Conservation (phyloP, 2,888 invertebrate genomes). For the Operophtera brumata region DNA sequence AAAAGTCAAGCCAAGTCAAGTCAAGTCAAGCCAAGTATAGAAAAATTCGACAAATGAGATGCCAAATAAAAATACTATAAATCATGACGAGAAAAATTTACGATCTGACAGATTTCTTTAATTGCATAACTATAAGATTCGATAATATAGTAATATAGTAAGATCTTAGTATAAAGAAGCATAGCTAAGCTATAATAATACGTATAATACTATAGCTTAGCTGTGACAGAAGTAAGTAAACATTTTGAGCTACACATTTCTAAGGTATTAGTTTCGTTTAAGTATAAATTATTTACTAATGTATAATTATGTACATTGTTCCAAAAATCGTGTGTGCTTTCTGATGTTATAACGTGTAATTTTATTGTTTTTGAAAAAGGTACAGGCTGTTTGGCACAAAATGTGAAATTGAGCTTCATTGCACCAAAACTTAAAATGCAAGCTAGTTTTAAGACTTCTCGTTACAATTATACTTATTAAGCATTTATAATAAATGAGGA, state of each 20-base stretch:
- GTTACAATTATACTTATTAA: slow-evolving; percentile 25
- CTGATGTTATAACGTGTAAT: slow-evolving; percentile 34
- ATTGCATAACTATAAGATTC: slow-evolving; percentile 50
- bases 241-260: slow-evolving; percentile 71
- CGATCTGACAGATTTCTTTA: slow-evolving; percentile 29
- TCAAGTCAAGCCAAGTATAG: too few relatives aligned
- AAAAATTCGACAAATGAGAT: too few relatives aligned
- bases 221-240: slow-evolving; percentile 59
- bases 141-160: slow-evolving; percentile 56
- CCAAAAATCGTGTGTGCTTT: slow-evolving; percentile 62
- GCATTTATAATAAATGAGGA: neutral
- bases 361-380: neutral
- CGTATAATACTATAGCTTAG: too few relatives aligned
- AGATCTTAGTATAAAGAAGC: slow-evolving; percentile 46
- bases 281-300: slow-evolving; percentile 50
- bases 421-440: slow-evolving; percentile 51
- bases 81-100: too few relatives aligned
- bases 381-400: slow-evolving; percentile 60
- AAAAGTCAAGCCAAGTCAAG: too few relatives aligned
- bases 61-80: too few relatives aligned
- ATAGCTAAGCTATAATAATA: too few relatives aligned
- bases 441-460: slow-evolving; percentile 47
- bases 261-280: slow-evolving; percentile 53
- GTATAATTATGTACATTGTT: slow-evolving; percentile 74
- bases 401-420: slow-evolving; percentile 59